A percentile compares a stretch with the other conserved stretches of the same genome.
Evolutionary conservation across 2,888 invertebrate species (phyloP).

Genomic region (Yponomeuta sedellus): DNA sequence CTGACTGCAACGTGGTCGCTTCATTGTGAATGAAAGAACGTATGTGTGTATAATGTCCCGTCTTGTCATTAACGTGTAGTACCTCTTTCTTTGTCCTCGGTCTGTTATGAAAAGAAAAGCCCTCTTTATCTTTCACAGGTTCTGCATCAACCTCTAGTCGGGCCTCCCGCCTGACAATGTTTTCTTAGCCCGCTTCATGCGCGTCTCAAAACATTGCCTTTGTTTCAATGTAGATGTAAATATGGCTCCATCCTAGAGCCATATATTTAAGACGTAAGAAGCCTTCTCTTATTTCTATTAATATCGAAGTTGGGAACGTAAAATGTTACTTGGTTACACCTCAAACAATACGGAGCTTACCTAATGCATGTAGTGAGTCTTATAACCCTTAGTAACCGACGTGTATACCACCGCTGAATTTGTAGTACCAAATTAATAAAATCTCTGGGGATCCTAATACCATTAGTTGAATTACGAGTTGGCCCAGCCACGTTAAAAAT

Average conservation of each 20-base stretch:
- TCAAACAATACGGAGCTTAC: too few relatives aligned
- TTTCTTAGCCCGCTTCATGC: background rate
- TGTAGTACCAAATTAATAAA: background rate
- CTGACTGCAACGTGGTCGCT: slow-evolving; percentile 3
- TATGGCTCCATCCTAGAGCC: too few relatives aligned
- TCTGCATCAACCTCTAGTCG: background rate
- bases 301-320: too few relatives aligned
- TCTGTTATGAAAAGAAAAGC: slow-evolving; percentile 28
- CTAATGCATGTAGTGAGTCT: too few relatives aligned
- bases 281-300: too few relatives aligned
- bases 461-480: slow-evolving; percentile 28
- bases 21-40: slow-evolving; percentile 1
- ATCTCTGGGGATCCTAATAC: slow-evolving; percentile 24
- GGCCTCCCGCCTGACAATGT: background rate
- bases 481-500: slow-evolving; percentile 24
- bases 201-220: background rate
- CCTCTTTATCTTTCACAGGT: slow-evolving; percentile 1
- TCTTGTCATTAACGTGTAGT: slow-evolving; percentile 50
- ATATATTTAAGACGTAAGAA: too few relatives aligned
- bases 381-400: too few relatives aligned
- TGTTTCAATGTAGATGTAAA: background rate
- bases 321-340: too few relatives aligned
- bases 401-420: too few relatives aligned
- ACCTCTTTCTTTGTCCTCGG: slow-evolving; percentile 47
- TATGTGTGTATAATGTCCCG: slow-evolving; percentile 20